Percentiles rank a stretch among this genome's conserved stretches.
Conservation (phyloP, 2,888 invertebrate species). For the Ochropacha duplaris region DNA sequence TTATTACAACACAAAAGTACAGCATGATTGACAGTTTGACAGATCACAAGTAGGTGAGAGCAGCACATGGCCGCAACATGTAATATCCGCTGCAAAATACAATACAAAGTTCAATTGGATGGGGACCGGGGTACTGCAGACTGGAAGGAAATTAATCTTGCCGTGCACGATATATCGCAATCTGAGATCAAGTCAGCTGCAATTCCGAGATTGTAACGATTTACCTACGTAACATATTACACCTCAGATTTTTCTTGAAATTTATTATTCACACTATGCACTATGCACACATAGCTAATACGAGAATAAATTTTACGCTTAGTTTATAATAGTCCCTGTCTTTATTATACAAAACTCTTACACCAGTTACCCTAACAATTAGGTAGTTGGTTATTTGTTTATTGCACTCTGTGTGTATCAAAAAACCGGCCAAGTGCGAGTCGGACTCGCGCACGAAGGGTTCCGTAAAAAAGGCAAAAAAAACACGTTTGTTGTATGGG, state of each 20-base stretch:
- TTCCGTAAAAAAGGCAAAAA: too few species aligned
- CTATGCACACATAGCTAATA: too few species aligned
- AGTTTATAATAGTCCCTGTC: not conserved
- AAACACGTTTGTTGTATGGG: too few species aligned
- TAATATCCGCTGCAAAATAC: conserved; percentile 49
- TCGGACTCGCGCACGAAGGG: too few species aligned
- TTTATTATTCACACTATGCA: too few species aligned
- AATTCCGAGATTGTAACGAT: not conserved
- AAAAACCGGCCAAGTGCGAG: too few species aligned
- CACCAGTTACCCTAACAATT: not conserved
- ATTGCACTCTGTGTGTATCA: conserved; percentile 2
- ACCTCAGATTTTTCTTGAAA: not conserved
- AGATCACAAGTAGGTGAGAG: conserved; percentile 9
- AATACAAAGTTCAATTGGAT: conserved; percentile 28
- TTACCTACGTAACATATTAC: not conserved
- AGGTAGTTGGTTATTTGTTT: conserved; percentile 10
- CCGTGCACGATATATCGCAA: not conserved
- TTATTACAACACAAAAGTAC: conserved; percentile 13
- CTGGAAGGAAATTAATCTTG: conserved; percentile 52
- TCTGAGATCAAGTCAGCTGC: not conserved
- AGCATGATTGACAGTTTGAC: conserved; percentile 6
- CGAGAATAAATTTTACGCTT: not conserved
- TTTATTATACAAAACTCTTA: not conserved
- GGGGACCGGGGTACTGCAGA: conserved; percentile 26
- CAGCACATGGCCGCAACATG: conserved; percentile 19